These are phyloP conservation scores for Helobdella robusta DNA, from an alignment of 2,888 invertebrate genomes.

Conservation along the genomic window DNA sequence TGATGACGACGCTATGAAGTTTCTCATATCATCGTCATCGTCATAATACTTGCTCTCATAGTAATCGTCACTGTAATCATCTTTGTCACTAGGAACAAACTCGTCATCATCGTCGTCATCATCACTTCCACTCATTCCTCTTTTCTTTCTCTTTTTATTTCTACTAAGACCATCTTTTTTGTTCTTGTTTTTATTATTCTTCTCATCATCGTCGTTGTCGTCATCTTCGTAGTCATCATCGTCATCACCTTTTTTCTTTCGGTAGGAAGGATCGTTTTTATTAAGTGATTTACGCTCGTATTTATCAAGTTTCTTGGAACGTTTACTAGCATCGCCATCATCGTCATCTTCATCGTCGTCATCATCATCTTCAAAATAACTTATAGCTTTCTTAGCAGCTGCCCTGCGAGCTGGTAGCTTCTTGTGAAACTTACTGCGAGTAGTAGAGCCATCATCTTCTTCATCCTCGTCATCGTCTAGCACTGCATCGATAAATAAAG, in stretches of 20 bases:
- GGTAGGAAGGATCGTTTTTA: not conserved
- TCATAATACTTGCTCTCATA: too few relatives aligned
- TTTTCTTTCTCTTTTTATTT: not conserved
- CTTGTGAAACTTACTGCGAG: not conserved
- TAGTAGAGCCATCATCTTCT: slow-evolving; percentile 1
- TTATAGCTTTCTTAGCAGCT: slow-evolving; percentile 13
- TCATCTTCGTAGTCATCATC: slow-evolving; percentile 15
- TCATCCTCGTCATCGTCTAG: not conserved
- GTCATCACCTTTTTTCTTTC: slow-evolving; percentile 4
- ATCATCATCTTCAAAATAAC: slow-evolving; percentile 10
- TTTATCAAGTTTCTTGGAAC: not conserved
- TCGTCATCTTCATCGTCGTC: slow-evolving; percentile 20
- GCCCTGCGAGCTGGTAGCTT: slow-evolving; percentile 2
- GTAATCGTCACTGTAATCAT: not conserved
- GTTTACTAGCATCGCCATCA: not conserved
- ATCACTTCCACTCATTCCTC: not conserved
- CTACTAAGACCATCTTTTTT: not conserved
- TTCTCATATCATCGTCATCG: slow-evolving; percentile 21
- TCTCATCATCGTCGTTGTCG: slow-evolving; percentile 14
- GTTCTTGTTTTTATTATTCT: not conserved
- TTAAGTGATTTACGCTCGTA: too few relatives aligned
- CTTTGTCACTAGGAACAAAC: not conserved
- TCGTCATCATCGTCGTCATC: slow-evolving; percentile 25
- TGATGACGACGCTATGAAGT: slow-evolving; percentile 18
- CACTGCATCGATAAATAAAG: too few relatives aligned